Evolutionary conservation across 2,113 vertebrate genomes (phyloP), one percentile per base, ranked within the genome.

Genomic region (Nesogale talazaci): DNA sequence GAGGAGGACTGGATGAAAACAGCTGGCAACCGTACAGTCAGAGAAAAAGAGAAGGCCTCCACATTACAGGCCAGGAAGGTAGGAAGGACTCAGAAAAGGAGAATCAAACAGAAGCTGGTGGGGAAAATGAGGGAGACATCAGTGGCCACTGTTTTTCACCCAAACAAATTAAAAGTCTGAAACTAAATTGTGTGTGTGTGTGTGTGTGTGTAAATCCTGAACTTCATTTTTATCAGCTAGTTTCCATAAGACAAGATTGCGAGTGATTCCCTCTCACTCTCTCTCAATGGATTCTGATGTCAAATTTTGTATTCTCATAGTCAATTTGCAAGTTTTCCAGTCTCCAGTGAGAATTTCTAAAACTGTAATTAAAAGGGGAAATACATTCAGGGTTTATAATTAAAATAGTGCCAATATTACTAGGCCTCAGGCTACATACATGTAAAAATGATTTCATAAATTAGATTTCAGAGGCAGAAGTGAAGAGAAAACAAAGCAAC

Each of bases 351-450:
- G 87, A 85, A 95, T 83, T 95, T 94, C 83, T 16, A 85, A 96
- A 96, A 92, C 46, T 74, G 23, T 95, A 96, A 96, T 97, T 97
- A 88, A 95, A 96, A 95, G 94, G 94, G 69, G 57, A 96, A 96
- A 75, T 92, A 59, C 72, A 5, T 92, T 95, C 93, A 92, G 79
- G 63, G 63, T 94, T 96, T 93, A 91, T 86, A 94, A 96, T 97
- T 96, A 96, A 97, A 94, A 93, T 91, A 91, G 82, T 94, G 75
- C 82, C 94, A 90, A 8, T 80, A 75, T 94, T 94, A 91, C 91
- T 89, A 95, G 83, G 76, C 77, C 80, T 17, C 5, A 63, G 95
- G 83, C 89, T 91, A 93, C 91, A 95, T 95, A 89, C 94, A 94
- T 95, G 95, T 95, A 86, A 82, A 96, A 89, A 70, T 52, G 83